Evolutionary conservation across 2,113 vertebrate species (phyloP), one percentile per base, ranked within the genome.

Genomic region (Hepsetus odoe): DNA sequence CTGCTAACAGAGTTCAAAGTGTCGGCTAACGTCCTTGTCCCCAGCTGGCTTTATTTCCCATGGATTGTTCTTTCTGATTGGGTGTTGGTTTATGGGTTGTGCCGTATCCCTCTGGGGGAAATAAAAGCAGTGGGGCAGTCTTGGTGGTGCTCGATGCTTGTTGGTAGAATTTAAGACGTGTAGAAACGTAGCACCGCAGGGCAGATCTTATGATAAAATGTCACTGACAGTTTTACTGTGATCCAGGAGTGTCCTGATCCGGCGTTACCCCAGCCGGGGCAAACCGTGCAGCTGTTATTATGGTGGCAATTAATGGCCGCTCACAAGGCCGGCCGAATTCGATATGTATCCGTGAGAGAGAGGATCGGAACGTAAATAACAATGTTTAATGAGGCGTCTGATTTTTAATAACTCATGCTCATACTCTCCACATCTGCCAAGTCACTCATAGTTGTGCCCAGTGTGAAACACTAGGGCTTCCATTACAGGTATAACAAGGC

Each of bases 151-250:
- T 81, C 84, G 64, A 51, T 79, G 79, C 76, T 86, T 81, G 7
- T 86, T 90, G 65, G 72, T 14, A 75, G 82, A 73, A 88, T 88
- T 85, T 90, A 86, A 85, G 85, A 88, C 26, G 80, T 89, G 86
- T 70, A 74, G 82, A 91, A 88, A 88, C 71, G 69, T 76, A 67
- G 51, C 66, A 75, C 67, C 79, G 14, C 7, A 28, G 72, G 59
- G 85, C 82, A 87, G 49, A 80, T 79, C 40, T 32, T 81, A 89
- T 66, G 64, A 88, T 87, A 87, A 86, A 91, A 88, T 85, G 79
- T 83, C 80, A 84, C 65, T 90, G 89, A 91, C 88, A 86, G 87
- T 85, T 90, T 93, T 88, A 87, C 72, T 88, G 85, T 88, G 84
- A 86, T 87, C 84, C 33, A 4, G 80, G 79, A 83, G 82, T 81